Percentiles rank a stretch among this genome's conserved stretches.
These are phyloP conservation scores for Rhabdophis nuchalis DNA, from an alignment of 2,797 vertebrate species.

Conservation along the genomic window DNA sequence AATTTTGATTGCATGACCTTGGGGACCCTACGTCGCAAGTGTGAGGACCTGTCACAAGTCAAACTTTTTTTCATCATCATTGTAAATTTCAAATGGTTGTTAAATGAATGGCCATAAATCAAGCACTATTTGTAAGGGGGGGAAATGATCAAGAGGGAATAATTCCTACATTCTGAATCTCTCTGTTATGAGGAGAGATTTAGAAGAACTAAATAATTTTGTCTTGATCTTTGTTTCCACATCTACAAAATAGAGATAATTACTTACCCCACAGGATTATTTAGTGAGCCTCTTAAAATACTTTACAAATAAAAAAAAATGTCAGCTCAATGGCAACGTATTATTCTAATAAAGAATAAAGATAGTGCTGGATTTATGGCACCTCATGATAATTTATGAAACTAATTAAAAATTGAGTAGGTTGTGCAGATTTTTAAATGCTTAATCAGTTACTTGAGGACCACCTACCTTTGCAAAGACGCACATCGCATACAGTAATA, in stretches of 20 bases:
- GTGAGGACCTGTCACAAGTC: not conserved
- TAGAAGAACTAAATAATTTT: constrained; percentile 10
- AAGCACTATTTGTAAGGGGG: not conserved
- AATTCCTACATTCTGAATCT: not conserved
- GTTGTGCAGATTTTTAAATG: constrained; percentile 50
- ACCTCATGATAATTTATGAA: constrained; percentile 57
- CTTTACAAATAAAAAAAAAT: constrained; percentile 11
- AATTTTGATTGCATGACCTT: too few species aligned
- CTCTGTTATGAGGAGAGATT: constrained; percentile 4
- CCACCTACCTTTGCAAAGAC: constrained; percentile 53
- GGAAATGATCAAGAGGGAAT: not conserved
- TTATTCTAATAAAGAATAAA: constrained; percentile 53
- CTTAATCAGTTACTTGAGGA: constrained; percentile 59
- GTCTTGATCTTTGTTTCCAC: constrained; percentile 30
- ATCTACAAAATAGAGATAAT: constrained; percentile 23
- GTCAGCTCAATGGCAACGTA: constrained; percentile 41
- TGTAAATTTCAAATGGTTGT: not conserved
- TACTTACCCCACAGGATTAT: constrained; percentile 36
- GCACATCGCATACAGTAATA: constrained; percentile 56
- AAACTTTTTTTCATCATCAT: not conserved
- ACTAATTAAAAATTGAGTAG: constrained; percentile 60
- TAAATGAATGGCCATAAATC: not conserved
- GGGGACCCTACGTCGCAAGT: too few species aligned
- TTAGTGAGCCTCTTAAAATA: constrained; percentile 26
- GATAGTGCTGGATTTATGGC: constrained; percentile 42